Evolutionary conservation across 2,888 invertebrate genomes (phyloP), one percentile per base, ranked within the genome.

Genomic region (Myopa tessellatipennis): DNA sequence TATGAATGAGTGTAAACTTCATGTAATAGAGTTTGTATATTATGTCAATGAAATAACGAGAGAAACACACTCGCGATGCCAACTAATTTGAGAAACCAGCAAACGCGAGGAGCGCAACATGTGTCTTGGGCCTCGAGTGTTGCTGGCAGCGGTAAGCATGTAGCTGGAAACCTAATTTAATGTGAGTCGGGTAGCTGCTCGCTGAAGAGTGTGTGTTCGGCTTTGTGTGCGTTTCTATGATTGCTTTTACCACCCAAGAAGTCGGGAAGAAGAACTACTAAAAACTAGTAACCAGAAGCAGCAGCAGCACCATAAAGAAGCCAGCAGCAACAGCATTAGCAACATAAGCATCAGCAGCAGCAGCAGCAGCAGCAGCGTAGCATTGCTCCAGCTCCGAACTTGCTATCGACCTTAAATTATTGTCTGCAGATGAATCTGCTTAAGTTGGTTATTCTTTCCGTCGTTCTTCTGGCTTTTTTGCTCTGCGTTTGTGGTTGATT

Each of bases 231-330:
- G 18, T 69, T 74, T 74, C 69, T 76, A 72, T 78, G 76, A 79
- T 79, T 79, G 75, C 73, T 79, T 79, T 71, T 79, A 73, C 79
- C 79, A 78, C 79, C 79, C 79, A 79, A 76, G 79, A 77, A 70
- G 77, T 50, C 18, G 34, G 63, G 40, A 69, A 76, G 38, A 72
- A 67, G n/a, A 16, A 50, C 14, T 38, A 73, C 18, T 14, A 65
- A 18, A 50, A 50, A 8, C 50, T 18, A 61, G 38, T 16, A 52
- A 40, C 7, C 26, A 71, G 18, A 71, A 45, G 45, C 50, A 40
- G 3, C 63, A 75, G 67, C 63, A 55, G 40, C 8, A 70, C 36
- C 34, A 36, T 34, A 61, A 69, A 67, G 14, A 50, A 14, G 14
- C 34, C 34, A 69, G 63, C 74, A 68, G 68, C 71, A 72, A 55